These are phyloP conservation scores for Drosophila burlai DNA, from an alignment of 1,140 invertebrate species.

Conservation along the genomic window DNA sequence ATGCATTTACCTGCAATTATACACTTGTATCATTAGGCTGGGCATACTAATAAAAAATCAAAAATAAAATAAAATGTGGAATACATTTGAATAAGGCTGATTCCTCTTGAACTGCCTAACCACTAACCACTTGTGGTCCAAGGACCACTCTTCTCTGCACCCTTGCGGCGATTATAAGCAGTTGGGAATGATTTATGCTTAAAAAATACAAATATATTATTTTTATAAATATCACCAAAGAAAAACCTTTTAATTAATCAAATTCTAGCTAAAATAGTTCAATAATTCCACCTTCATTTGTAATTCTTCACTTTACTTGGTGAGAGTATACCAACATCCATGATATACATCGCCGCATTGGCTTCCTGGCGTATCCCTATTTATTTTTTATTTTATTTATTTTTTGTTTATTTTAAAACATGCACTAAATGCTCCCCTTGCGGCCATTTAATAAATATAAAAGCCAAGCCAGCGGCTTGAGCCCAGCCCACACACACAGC, in stretches of 20 bases:
- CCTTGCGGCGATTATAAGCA: neutral
- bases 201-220: neutral
- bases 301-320: neutral
- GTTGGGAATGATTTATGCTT: neutral
- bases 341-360: neutral
- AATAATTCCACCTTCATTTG: neutral
- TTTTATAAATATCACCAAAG: neutral
- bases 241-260: neutral
- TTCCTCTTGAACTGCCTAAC: constrained; percentile 4
- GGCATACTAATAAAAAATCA: too few relatives aligned
- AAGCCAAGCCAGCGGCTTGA: constrained; percentile 62
- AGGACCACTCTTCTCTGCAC: neutral
- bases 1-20: constrained; percentile 36
- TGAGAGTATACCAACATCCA: constrained; percentile 20
- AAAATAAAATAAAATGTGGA: constrained; percentile 11
- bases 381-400: neutral
- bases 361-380: neutral
- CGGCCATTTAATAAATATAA: constrained; percentile 81
- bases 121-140: constrained; percentile 3
- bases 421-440: constrained; percentile 79
- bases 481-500: constrained; percentile 16
- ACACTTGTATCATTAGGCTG: constrained; percentile 30
- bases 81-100: constrained; percentile 9
- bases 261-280: too few relatives aligned
- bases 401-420: constrained; percentile 66